Percentiles rank a stretch among this genome's conserved stretches.
These are phyloP conservation scores for Rhagologus leucostigma DNA, from an alignment of 2,113 vertebrate species.

Conservation along the genomic window DNA sequence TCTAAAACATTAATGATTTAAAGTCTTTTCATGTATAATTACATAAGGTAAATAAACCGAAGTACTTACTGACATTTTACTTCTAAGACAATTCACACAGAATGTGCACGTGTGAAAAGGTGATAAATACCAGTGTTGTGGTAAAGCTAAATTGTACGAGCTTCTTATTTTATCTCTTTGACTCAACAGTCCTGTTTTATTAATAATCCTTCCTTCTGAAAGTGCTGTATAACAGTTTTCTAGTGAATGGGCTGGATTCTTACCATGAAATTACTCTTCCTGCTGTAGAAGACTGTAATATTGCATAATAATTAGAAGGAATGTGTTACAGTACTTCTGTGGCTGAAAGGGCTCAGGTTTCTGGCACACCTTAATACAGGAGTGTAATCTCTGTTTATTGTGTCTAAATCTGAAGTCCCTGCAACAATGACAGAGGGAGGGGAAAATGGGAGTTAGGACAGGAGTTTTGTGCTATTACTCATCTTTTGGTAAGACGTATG, in stretches of 20 bases:
- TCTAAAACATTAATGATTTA: background rate
- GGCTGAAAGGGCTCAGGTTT: conserved; percentile 54
- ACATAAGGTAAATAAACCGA: background rate
- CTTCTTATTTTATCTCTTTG: background rate
- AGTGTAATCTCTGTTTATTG: conserved; percentile 70
- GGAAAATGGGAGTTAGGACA: background rate
- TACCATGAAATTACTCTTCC: background rate
- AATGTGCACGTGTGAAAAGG: background rate
- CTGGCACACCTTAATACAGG: conserved; percentile 71
- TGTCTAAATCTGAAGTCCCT: conserved; percentile 20
- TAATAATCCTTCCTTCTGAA: background rate
- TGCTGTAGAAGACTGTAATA: background rate
- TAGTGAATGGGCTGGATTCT: background rate
- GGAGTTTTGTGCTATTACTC: conserved; percentile 60
- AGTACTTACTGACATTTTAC: background rate
- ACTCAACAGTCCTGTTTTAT: background rate
- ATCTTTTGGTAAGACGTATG: conserved; percentile 17
- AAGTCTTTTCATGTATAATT: background rate
- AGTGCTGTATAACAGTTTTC: background rate
- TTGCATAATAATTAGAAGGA: conserved; percentile 29
- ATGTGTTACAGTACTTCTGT: conserved; percentile 7
- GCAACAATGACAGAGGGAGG: conserved; percentile 28
- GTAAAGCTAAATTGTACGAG: background rate
- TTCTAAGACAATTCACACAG: background rate
- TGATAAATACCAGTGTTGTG: background rate